Base-by-base conservation (phyloP, 2,113 vertebrate genomes). In the Calidris pygmaea region DNA sequence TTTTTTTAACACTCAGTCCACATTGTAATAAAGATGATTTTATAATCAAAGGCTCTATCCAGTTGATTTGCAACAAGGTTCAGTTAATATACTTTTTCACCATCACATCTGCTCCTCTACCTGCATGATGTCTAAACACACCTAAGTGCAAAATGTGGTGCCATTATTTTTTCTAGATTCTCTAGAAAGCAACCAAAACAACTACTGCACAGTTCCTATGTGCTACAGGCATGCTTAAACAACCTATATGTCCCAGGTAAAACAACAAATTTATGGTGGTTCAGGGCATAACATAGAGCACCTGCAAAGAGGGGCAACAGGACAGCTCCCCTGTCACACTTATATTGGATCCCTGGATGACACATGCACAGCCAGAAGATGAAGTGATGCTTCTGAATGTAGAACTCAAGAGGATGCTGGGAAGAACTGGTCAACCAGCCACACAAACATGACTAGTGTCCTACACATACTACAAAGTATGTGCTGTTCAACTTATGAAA, bases 361-460 rank as follows among this genome's bases (percentile, higher is more conserved):
- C 86, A 85, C 83, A 85, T 7, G 10, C 47, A 16, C 47, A 52
- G 67, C 29, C 62, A 13, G 23, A 52, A 43, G 83, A 78, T 50
- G 59, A 83, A 76, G 55, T 7, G 70, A 85, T 79, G 56, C 58
- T 82, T 26, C 53, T 85, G 77, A 41, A 89, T 41, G 58, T 41
- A 56, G 48, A 56, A 32, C 96, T 91, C 58, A 58, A 45, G 83
- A 92, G 91, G 84, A 95, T 70, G 71, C 63, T 85, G 77, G 30
- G 41, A 86, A 84, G 90, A 94, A 96, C 86, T 70, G 73, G 87
- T 77, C 68, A 30, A 97, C 89, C 86, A 85, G 92, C 59, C 71
- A 48, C 77, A 50, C 71, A 53, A 65, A 65, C 21, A 9, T 3
- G 58, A 72, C 30, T 34, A 68, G 53, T 2, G 74, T 58, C 60